Conservation (phyloP, 2,113 vertebrate species). For the Motacilla alba region DNA sequence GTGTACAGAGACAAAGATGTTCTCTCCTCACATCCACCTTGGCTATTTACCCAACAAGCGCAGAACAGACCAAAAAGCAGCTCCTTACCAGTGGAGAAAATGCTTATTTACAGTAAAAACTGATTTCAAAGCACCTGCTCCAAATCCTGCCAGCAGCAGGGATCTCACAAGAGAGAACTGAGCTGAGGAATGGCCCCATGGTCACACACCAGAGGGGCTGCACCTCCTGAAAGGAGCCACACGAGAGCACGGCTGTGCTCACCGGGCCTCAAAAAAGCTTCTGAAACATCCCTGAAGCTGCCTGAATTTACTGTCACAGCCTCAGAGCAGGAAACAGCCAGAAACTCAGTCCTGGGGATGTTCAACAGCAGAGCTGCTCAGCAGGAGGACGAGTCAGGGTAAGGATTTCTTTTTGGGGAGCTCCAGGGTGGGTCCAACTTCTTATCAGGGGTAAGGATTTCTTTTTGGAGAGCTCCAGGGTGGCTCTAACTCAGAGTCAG, state of each 20-base stretch:
- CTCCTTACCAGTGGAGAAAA: neutral
- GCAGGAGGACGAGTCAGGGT: neutral
- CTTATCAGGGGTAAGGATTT: neutral
- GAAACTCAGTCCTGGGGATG: neutral
- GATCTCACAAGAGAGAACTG: neutral
- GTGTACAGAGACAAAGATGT: neutral
- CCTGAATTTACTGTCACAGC: neutral
- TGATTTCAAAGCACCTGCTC: neutral
- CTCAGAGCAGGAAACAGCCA: neutral
- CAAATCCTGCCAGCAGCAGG: neutral
- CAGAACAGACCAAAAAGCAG: neutral
- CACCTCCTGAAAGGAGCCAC: neutral
- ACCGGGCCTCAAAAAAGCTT: neutral
- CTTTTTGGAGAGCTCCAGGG: neutral
- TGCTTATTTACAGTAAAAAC: neutral
- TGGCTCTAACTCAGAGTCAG: rapidly evolving
- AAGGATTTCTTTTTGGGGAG: neutral
- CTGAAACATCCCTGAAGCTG: neutral
- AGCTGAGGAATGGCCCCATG: neutral
- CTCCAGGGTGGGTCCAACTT: rapidly evolving
- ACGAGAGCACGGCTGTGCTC: neutral
- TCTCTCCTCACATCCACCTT: neutral
- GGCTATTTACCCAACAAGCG: neutral
- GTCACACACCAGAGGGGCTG: neutral
- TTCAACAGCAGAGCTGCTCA: neutral